Conservation (phyloP, 2,888 invertebrate species). For the Orchesella flavescens region DNA sequence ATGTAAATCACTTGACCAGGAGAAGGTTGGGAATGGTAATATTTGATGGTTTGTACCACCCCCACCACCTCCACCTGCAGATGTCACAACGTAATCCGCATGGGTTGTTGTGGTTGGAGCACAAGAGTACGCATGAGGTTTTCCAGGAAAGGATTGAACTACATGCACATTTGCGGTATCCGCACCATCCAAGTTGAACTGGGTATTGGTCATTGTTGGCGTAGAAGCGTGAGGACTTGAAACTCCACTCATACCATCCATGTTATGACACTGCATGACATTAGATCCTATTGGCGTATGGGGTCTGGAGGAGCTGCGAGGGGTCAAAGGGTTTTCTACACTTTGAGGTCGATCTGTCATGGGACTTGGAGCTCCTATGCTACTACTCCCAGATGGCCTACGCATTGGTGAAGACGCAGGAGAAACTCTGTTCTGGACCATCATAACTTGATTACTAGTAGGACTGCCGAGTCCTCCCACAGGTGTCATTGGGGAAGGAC, state of each 20-base stretch:
- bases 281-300: slow-evolving; percentile 68
- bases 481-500: slow-evolving; percentile 70
- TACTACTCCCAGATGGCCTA: slow-evolving; percentile 76
- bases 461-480: slow-evolving; percentile 71
- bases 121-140: slow-evolving; percentile 30
- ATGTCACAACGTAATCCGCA: slow-evolving; percentile 45
- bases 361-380: slow-evolving; percentile 75
- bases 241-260: slow-evolving; percentile 38
- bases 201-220: slow-evolving; percentile 55
- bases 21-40: slow-evolving; percentile 69
- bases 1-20: slow-evolving; percentile 66
- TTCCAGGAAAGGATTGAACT: slow-evolving; percentile 12
- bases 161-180: slow-evolving; percentile 17
- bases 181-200: slow-evolving; percentile 48
- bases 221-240: no score
- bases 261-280: slow-evolving; percentile 73
- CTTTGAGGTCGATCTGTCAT: slow-evolving; percentile 79
- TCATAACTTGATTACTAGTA: slow-evolving; percentile 67
- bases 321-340: slow-evolving; percentile 78
- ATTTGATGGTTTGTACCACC: slow-evolving; percentile 67
- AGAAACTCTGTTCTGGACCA: slow-evolving; percentile 69
- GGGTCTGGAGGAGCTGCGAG: slow-evolving; percentile 73
- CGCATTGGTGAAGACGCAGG: slow-evolving; percentile 72
- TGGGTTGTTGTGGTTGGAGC: slow-evolving; percentile 43
- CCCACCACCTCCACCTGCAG: slow-evolving; percentile 58